These are phyloP conservation scores for Cylloceria caligata DNA, from an alignment of 2,888 invertebrate genomes.

Conservation along the genomic window DNA sequence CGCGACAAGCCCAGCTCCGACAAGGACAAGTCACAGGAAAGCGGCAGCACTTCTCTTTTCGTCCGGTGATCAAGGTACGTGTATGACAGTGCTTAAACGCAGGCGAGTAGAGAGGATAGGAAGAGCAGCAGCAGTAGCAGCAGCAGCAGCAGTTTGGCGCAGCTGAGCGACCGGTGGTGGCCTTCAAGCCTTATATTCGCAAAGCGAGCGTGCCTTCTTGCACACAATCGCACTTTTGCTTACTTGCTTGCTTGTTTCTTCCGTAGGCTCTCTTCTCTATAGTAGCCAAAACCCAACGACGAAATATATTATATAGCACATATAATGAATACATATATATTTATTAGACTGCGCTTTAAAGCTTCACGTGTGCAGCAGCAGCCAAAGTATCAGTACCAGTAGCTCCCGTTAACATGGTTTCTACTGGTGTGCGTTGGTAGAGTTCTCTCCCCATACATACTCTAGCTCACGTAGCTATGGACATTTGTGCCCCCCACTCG, in stretches of 20 bases:
- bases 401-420: conserved; percentile 31
- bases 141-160: conserved; percentile 46
- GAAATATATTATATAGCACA: conserved; percentile 33
- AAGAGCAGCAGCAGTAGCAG: conserved; percentile 41
- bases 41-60: conserved; percentile 77
- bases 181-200: conserved; percentile 62
- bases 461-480: too few relatives aligned
- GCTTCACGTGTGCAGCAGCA: conserved; percentile 52
- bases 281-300: conserved; percentile 15
- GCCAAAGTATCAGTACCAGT: conserved; percentile 20
- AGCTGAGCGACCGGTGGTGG: conserved; percentile 63
- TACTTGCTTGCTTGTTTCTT: background rate
- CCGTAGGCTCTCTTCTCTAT: conserved; percentile 28
- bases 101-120: conserved; percentile 55
- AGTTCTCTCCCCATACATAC: too few relatives aligned
- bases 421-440: conserved; percentile 1
- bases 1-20: conserved; percentile 68
- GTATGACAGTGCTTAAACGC: conserved; percentile 42
- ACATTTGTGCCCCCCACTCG: too few relatives aligned
- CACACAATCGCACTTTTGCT: conserved; percentile 48
- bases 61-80: conserved; percentile 80
- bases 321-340: conserved; percentile 24
- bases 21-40: conserved; percentile 77
- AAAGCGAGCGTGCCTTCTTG: conserved; percentile 39
- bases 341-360: conserved; percentile 13